Percentiles rank a stretch among this genome's conserved stretches.
Evolutionary conservation across 2,113 vertebrate genomes (phyloP).

Genomic region (Diadophis punctatus): DNA sequence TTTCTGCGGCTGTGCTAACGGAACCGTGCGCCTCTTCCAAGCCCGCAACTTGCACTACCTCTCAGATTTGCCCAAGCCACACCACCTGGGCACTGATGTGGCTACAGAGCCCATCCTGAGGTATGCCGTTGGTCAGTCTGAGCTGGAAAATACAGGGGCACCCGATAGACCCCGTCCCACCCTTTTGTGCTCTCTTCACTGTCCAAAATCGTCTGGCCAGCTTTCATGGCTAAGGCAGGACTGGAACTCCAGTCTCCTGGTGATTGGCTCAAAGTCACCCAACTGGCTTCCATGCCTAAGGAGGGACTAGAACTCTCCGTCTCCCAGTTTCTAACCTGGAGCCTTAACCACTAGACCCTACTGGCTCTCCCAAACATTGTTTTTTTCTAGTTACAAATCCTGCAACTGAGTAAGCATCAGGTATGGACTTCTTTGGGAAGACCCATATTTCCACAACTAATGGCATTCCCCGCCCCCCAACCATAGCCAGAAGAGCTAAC

Average conservation of each 20-base stretch:
- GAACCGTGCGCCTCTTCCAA: slow-evolving; percentile 74
- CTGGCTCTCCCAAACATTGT: background rate
- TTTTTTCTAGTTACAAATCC: background rate
- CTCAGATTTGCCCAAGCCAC: slow-evolving; percentile 76
- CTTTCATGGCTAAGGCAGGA: background rate
- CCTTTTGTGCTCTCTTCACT: background rate
- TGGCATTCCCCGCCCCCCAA: no score
- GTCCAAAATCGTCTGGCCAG: background rate
- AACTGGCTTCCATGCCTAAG: no score
- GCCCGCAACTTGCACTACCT: slow-evolving; percentile 73
- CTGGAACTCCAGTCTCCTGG: no score
- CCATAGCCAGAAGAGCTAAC: background rate
- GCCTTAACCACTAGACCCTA: background rate
- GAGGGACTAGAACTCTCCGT: no score
- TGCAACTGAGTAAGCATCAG: background rate
- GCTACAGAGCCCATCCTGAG: slow-evolving; percentile 52
- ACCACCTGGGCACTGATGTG: slow-evolving; percentile 76
- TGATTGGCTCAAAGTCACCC: no score
- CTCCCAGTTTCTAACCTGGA: background rate
- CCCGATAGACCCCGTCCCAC: background rate
- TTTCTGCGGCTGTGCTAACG: slow-evolving; percentile 86
- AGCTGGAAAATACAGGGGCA: background rate
- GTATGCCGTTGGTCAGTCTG: slow-evolving; percentile 47
- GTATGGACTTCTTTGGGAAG: background rate
- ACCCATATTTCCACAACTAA: background rate